Evolutionary conservation across 2,888 invertebrate genomes (phyloP), one percentile per base, ranked within the genome.

Genomic region (Epistrophe grossulariae): DNA sequence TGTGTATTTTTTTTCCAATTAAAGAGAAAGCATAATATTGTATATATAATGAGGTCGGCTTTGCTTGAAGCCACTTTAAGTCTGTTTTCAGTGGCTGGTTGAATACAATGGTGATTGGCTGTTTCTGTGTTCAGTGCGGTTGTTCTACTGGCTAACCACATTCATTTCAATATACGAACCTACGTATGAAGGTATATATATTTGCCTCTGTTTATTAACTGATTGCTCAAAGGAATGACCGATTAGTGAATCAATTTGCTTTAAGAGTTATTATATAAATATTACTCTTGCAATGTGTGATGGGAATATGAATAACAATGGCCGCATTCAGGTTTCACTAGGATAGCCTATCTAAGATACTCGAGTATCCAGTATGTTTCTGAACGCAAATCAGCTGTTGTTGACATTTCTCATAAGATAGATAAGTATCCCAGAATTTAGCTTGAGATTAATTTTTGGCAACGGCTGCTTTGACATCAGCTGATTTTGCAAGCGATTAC

Each of bases 101-200:
- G 50, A 62, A 74, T 13, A 35, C 60, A 72, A 19, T 50, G 59
- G 52, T 24, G 15, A 35, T 40, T 62, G 31, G 43, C 28, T 38
- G 24, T 40, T n/a, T 6, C n/a, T 28, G 10, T 55, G 24, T 59
- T 35, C 59, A 17, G 7, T 40, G 60, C 35, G 59, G 76, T 72
- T 71, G 45, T 55, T 59, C 64, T 17, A 35, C 55, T 81, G 77
- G 73, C 59, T 70, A 74, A 82, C 85, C 85, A 11, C 81, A 81
- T 72, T 81, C 24, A 55, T 43, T 73, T 62, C 57, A 66, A 59
- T 24, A 24, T 24, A 24, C 24, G 2, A 2, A 24, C 24, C 24
- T 77, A 38, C 28, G 60, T 38, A 68, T 7, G 13, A 24, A 11
- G 24, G 6, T 24, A 6, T 28, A 7, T 13, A 3, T 28, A 52